These are phyloP conservation scores for Catocala fraxini DNA, from an alignment of 2,888 invertebrate species.

Conservation along the genomic window DNA sequence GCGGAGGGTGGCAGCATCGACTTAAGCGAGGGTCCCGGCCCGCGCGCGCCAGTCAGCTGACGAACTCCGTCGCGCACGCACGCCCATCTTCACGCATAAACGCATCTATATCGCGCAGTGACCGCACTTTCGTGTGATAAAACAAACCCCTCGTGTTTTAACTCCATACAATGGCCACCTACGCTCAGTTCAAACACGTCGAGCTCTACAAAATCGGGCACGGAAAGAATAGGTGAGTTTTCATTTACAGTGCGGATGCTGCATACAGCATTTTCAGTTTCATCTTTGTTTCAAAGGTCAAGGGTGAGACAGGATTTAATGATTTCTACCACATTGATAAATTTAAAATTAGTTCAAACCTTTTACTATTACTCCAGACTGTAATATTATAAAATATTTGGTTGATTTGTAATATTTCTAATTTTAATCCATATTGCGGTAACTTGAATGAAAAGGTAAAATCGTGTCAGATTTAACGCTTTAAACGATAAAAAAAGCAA, in stretches of 20 bases:
- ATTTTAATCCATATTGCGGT: no score
- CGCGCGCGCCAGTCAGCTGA: slow-evolving; percentile 87
- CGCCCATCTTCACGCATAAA: slow-evolving; percentile 53
- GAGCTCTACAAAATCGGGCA: slow-evolving; percentile 97
- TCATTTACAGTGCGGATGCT: slow-evolving; percentile 64
- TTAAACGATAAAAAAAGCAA: not conserved
- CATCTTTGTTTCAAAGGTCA: slow-evolving; percentile 58
- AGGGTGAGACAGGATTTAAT: slow-evolving; percentile 26
- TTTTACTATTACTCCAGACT: no score
- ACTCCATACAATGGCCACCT: slow-evolving; percentile 92
- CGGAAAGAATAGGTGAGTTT: slow-evolving; percentile 95
- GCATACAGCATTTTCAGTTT: slow-evolving; percentile 50
- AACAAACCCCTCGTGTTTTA: slow-evolving; percentile 58
- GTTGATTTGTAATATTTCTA: no score
- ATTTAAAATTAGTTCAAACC: not conserved
- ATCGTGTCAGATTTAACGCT: no score
- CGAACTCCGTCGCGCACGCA: slow-evolving; percentile 68
- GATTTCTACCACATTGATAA: not conserved
- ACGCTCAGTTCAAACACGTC: slow-evolving; percentile 97
- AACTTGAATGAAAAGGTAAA: no score
- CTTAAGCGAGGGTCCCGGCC: slow-evolving; percentile 79
- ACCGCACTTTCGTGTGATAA: slow-evolving; percentile 65
- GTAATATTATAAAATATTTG: no score
- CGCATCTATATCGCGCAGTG: slow-evolving; percentile 66
- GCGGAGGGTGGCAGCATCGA: slow-evolving; percentile 84